Conservation (phyloP, 2,888 invertebrate species). For the Drosophila neutralis region DNA sequence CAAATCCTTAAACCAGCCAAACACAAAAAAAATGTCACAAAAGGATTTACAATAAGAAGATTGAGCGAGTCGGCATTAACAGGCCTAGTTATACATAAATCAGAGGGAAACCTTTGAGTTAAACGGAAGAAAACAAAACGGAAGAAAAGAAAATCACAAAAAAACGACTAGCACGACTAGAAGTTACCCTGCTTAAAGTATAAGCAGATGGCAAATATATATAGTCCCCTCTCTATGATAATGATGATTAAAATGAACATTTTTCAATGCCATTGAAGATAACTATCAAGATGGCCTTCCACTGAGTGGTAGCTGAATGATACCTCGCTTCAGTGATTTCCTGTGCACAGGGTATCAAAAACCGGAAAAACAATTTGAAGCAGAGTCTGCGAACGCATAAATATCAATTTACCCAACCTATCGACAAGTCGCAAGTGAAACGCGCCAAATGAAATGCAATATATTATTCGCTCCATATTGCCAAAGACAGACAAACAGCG, state of each 20-base stretch:
- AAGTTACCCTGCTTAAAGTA: constrained; percentile 4
- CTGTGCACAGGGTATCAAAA: constrained; percentile 22
- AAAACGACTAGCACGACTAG: neutral
- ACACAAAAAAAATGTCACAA: constrained; percentile 44
- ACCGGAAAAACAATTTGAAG: constrained; percentile 24
- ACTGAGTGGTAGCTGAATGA: neutral
- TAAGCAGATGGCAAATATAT: neutral
- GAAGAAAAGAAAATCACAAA: neutral
- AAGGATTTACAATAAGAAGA: constrained; percentile 35
- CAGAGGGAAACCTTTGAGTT: constrained; percentile 39
- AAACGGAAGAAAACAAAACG: neutral
- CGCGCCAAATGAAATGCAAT: constrained; percentile 43
- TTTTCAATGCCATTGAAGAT: neutral
- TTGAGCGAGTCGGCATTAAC: constrained; percentile 35
- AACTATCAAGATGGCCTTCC: neutral
- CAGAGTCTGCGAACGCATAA: constrained; percentile 39
- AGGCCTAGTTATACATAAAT: constrained; percentile 45
- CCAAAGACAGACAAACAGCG: constrained; percentile 7
- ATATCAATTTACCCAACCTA: constrained; percentile 57
- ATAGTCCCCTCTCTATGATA: neutral
- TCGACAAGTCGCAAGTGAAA: constrained; percentile 35
- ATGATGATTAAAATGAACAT: neutral
- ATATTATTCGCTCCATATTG: constrained; percentile 29
- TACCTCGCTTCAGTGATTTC: neutral
- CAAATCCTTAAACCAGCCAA: constrained; percentile 20